Base-by-base conservation (phyloP, 2,113 vertebrate genomes). In the Egretta garzetta region DNA sequence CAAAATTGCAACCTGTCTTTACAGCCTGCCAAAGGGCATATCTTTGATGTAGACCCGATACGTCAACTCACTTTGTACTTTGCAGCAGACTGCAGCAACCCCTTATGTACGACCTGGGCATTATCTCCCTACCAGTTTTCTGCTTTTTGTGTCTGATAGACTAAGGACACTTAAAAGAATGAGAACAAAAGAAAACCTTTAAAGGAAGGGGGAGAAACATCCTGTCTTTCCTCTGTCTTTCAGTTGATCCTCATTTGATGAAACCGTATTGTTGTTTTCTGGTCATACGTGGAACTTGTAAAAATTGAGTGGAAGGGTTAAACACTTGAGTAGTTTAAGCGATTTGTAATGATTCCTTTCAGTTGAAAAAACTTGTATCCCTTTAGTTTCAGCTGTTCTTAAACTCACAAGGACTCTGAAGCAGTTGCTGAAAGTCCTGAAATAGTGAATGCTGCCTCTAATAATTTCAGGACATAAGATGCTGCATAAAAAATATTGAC, bases 1-100 rank as follows among this genome's bases (percentile, higher is more conserved):
- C 73, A 74, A 87, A 96, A 96, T 93, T 91, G 94, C 93, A 85
- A 82, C 91, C 86, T 94, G 80, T 79, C 84, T 94, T 93, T 94
- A 63, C 73, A 91, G 66, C 56, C 70, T 95, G 93, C 73, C 81
- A 73, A 91, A 92, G 90, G 93, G 80, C 70, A 58, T 41, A 71
- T 79, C 91, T 97, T 75, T 96, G 91, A 59, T 90, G 79, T 77
- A 83, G 62, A 87, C 68, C 70, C 0, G 0, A 50, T 89, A 39
- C 9, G 70, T 86, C 80, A 75, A 50, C 73, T 90, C 50, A 30
- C n/a, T 82, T 59, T 76, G 35, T 92, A 27, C n/a, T 89, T 87
- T 53, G 70, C n/a, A 84, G 75, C 59, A 74, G 58, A 33, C 53
- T 83, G 30, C n/a, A 58, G 52, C 76, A 58, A 17, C 72, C 72